phyloP scores from a whole-genome alignment of 2,113 vertebrate species.

The Malurus alboscapulatus region DNA sequence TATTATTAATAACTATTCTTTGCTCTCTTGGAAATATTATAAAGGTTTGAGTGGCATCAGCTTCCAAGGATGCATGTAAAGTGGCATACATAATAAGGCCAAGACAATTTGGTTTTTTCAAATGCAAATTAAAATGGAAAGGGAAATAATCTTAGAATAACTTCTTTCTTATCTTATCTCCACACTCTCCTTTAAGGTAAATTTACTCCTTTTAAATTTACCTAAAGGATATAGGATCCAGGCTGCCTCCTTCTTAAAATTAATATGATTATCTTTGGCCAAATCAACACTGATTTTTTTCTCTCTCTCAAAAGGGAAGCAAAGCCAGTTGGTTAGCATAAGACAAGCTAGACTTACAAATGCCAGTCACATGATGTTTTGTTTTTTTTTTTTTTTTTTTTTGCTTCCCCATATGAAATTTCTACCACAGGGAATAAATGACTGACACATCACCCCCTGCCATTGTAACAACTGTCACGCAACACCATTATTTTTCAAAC shows the following conservation, averaged over 20 bases:
- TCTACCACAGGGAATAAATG: background rate
- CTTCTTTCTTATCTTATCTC: background rate
- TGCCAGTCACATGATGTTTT: background rate
- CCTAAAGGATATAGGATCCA: background rate
- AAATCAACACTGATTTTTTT: background rate
- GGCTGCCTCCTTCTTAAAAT: background rate
- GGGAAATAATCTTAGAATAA: background rate
- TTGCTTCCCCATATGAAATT: slow-evolving; percentile 25
- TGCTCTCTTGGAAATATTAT: background rate
- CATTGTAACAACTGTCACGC: background rate
- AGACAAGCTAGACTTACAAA: background rate
- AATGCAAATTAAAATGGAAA: background rate
- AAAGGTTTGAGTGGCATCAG: background rate
- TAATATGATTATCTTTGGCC: background rate
- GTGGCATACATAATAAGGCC: background rate
- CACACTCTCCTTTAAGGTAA: background rate
- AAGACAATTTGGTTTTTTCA: background rate
- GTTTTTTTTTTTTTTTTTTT: background rate
- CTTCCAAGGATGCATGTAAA: background rate
- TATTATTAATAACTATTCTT: background rate
- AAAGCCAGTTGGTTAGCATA: background rate
- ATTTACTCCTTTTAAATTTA: background rate
- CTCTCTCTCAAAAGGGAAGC: background rate
- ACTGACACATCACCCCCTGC: background rate
- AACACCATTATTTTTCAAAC: background rate